Evolutionary conservation across 2,797 vertebrate genomes (phyloP).

Genomic region (Epinephelus awoara): DNA sequence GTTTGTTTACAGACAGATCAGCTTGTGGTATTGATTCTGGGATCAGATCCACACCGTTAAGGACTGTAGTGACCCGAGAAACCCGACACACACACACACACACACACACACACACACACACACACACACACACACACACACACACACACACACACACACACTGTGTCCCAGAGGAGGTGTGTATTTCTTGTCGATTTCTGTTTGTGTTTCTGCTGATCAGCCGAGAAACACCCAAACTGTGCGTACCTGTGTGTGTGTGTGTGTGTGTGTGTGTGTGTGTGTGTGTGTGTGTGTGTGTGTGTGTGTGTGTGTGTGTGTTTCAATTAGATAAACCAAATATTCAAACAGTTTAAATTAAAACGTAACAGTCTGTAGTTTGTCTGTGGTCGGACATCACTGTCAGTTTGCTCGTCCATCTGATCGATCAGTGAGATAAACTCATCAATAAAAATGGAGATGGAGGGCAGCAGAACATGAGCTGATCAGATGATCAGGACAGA

Average conservation of each 20-base stretch:
- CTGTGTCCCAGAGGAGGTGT: conserved; percentile 13
- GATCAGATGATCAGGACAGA: too few species aligned
- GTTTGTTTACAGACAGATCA: conserved; percentile 37
- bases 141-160: conserved; percentile 10
- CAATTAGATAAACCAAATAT: too few species aligned
- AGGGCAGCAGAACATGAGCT: too few species aligned
- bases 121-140: conserved; percentile 4
- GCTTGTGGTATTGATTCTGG: conserved; percentile 41
- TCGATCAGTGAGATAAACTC: too few species aligned
- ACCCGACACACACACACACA: conserved; percentile 38
- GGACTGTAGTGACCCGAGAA: conserved; percentile 37
- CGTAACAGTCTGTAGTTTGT: too few species aligned
- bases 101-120: conserved; percentile 3
- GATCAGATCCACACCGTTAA: conserved; percentile 46
- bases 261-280: background rate
- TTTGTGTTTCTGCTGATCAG: conserved; percentile 29
- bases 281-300: background rate
- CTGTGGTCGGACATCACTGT: too few species aligned
- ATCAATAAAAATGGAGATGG: too few species aligned
- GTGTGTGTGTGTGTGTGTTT: background rate
- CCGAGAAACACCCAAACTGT: conserved; percentile 22
- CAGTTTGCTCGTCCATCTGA: too few species aligned
- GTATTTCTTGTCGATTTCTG: conserved; percentile 15
- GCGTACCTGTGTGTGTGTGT: background rate
- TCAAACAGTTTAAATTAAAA: too few species aligned